Evolutionary conservation across 2,888 invertebrate species (phyloP).

Genomic region (Eurytoma adleriae): DNA sequence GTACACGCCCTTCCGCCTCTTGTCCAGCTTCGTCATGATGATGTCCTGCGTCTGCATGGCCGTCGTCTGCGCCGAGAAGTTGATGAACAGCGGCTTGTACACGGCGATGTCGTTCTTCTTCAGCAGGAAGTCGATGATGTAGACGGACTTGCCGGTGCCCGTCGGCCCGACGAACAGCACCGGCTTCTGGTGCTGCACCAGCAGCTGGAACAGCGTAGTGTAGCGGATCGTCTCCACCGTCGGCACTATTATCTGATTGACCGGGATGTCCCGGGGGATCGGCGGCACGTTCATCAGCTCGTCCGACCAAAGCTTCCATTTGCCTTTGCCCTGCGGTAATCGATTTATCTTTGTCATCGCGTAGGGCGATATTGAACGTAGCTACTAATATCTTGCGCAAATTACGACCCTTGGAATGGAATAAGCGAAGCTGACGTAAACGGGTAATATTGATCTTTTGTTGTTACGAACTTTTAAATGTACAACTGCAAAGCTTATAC

Average conservation of each 20-base stretch:
- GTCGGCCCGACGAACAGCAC: constrained; percentile 95
- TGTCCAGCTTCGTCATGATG: constrained; percentile 95
- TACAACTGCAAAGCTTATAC: background rate
- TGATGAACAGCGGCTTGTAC: constrained; percentile 91
- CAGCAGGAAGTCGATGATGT: constrained; percentile 89
- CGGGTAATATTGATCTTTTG: too few species aligned
- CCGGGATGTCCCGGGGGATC: constrained; percentile 92
- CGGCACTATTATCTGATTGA: constrained; percentile 96
- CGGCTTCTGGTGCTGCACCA: constrained; percentile 89
- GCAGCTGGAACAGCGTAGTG: constrained; percentile 85
- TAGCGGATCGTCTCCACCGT: constrained; percentile 94
- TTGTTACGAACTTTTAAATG: too few species aligned
- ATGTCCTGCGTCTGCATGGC: constrained; percentile 96
- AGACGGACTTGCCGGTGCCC: constrained; percentile 96
- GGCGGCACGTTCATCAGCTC: constrained; percentile 86
- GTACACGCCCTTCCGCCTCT: constrained; percentile 93
- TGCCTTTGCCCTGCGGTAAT: constrained; percentile 83
- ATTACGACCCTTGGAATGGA: too few species aligned
- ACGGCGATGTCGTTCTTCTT: constrained; percentile 87
- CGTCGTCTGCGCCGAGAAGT: constrained; percentile 95
- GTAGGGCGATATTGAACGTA: too few species aligned
- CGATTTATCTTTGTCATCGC: too few species aligned
- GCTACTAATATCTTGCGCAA: too few species aligned
- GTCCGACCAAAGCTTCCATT: constrained; percentile 95
- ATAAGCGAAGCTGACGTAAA: too few species aligned